phyloP scores from a whole-genome alignment of 2,888 invertebrate species.

The Meliscaeva auricollis region DNA sequence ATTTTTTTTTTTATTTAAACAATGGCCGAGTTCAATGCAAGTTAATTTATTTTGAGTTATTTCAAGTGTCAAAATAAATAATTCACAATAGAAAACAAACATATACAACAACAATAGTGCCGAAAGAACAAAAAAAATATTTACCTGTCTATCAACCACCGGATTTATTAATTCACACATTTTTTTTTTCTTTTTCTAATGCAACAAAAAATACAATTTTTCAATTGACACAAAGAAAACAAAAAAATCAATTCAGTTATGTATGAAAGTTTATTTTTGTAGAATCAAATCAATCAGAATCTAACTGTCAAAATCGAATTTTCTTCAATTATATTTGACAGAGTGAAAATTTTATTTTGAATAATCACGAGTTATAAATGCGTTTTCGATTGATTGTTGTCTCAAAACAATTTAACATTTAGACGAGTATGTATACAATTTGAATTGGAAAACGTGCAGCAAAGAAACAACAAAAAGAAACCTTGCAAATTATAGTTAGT shows the following conservation, averaged over 20 bases:
- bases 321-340: constrained; percentile 28
- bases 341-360: background rate
- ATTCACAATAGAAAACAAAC: background rate
- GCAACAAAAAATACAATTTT: background rate
- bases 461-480: background rate
- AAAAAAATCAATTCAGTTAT: constrained; percentile 3
- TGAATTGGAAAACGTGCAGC: background rate
- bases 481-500: constrained; percentile 15
- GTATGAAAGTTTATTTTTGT: background rate
- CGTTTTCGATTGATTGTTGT: constrained; percentile 16
- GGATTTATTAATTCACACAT: constrained; percentile 77
- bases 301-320: constrained; percentile 37
- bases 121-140: background rate
- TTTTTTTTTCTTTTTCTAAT: constrained; percentile 2
- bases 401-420: background rate
- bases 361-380: constrained; percentile 11
- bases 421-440: background rate
- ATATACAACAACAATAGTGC: background rate
- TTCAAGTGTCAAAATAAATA: background rate
- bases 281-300: constrained; percentile 31
- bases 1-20: background rate
- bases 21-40: background rate
- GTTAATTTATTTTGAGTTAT: background rate
- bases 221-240: constrained; percentile 2
- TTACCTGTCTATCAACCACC: constrained; percentile 73